A percentile compares a stretch with the other conserved stretches of the same genome.
These are phyloP conservation scores for Pogonus chalceus DNA, from an alignment of 1,140 invertebrate genomes.

Conservation along the genomic window DNA sequence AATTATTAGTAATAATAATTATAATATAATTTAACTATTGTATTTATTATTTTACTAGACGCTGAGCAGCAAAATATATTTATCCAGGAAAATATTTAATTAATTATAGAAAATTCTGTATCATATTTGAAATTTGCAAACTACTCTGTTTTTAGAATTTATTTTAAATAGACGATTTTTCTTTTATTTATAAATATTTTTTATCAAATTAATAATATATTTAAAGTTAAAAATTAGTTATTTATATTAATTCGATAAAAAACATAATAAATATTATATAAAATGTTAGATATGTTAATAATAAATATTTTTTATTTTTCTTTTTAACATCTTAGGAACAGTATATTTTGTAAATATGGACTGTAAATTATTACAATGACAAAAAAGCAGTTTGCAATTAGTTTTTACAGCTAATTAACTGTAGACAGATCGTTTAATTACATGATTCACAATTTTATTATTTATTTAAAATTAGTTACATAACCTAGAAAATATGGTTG, in stretches of 20 bases:
- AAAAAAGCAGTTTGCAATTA: conserved; percentile 2
- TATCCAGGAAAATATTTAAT: background rate
- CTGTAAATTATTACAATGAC: conserved; percentile 5
- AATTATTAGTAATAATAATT: background rate
- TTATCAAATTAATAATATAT: background rate
- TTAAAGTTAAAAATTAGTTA: background rate
- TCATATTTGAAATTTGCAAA: conserved; percentile 1
- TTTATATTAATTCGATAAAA: no score
- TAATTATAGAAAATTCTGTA: background rate
- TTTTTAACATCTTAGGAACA: conserved; percentile 6
- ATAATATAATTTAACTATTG: background rate
- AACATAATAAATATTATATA: no score
- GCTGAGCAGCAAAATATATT: conserved; percentile 4
- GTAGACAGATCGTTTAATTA: no score
- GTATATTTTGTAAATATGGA: background rate
- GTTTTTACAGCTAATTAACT: background rate
- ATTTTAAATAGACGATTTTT: background rate
- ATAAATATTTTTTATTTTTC: background rate
- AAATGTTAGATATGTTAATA: conserved; percentile 2
- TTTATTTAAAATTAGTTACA: no score
- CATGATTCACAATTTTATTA: no score
- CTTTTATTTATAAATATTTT: background rate
- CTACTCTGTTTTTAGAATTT: background rate
- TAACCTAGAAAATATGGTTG: no score
- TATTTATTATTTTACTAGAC: background rate